phyloP scores from a whole-genome alignment of 2,113 vertebrate species.

The Onychostoma macrolepis region DNA sequence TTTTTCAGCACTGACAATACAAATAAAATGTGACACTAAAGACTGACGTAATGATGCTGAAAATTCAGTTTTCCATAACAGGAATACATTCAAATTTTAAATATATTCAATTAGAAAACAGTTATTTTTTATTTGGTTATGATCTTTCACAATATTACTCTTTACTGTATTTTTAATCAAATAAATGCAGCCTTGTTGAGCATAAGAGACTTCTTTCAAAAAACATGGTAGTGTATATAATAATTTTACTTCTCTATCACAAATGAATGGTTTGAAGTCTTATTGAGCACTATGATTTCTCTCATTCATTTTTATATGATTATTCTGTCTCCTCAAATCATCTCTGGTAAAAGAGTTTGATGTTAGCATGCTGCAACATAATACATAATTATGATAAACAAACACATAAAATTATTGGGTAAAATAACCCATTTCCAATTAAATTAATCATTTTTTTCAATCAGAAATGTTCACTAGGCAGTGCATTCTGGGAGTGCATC shows the following conservation, averaged over 20 bases:
- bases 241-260: background rate
- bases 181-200: background rate
- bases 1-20: background rate
- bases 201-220: background rate
- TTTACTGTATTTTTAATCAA: background rate
- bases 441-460: background rate
- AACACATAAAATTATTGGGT: background rate
- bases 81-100: background rate
- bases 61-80: background rate
- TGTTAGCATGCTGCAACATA: background rate
- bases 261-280: background rate
- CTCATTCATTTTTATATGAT: background rate
- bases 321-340: background rate
- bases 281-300: background rate
- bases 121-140: background rate
- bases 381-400: background rate
- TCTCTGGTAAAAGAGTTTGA: background rate
- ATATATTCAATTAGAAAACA: background rate
- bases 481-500: background rate
- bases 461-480: background rate
- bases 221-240: background rate
- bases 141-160: background rate
- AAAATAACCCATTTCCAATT: background rate
- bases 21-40: background rate
- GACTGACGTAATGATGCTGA: background rate